Conservation (phyloP, 92 coral and sea anemone species). For the Blastomussa wellsi region DNA sequence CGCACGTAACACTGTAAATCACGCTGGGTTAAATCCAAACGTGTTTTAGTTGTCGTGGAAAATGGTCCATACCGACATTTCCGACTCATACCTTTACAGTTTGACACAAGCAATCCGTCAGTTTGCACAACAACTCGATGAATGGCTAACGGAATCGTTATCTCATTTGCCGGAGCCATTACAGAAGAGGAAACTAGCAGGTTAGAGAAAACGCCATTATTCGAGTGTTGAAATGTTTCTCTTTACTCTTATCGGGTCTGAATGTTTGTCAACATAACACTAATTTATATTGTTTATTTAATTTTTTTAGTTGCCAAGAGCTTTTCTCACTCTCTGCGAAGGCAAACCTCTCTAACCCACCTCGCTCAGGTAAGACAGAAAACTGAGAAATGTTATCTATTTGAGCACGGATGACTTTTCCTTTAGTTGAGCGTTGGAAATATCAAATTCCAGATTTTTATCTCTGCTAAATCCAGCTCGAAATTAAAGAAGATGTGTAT, state of each 20-base stretch:
- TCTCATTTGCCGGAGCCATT: constrained; percentile 91
- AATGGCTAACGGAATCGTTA: constrained; percentile 91
- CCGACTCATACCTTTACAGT: constrained; percentile 41
- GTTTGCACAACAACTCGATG: constrained; percentile 92
- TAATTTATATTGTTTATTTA: neutral
- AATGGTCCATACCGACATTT: neutral
- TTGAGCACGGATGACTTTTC: neutral
- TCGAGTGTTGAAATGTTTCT: neutral
- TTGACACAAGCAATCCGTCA: constrained; percentile 98
- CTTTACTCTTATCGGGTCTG: no score
- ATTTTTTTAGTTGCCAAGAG: constrained; percentile 84
- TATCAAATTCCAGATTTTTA: neutral
- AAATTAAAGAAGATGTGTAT: no score
- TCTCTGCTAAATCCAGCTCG: no score
- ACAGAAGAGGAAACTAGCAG: constrained; percentile 83
- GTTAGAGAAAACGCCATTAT: constrained; percentile 37
- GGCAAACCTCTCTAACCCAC: constrained; percentile 96
- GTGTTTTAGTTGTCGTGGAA: no score
- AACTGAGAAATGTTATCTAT: neutral
- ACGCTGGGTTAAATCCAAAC: no score
- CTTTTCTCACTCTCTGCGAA: constrained; percentile 91
- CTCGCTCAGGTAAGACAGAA: constrained; percentile 80
- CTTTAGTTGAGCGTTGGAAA: neutral
- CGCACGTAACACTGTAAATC: no score
- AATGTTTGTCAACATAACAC: neutral